Base-by-base conservation (phyloP, 2,888 invertebrate species). In the Keiferia lycopersicella region DNA sequence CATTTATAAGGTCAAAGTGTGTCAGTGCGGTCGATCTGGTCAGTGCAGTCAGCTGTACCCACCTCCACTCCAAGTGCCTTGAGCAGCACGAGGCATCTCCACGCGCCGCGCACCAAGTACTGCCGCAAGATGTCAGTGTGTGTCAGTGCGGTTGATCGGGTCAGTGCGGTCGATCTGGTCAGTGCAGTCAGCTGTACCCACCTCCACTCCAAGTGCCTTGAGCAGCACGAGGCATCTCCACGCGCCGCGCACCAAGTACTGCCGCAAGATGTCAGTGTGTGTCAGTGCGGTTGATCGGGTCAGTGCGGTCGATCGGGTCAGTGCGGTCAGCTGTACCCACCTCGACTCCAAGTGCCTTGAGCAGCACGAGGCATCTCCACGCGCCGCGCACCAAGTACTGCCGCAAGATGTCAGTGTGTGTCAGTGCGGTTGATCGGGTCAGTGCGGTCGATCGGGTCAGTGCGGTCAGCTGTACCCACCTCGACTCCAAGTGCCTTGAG, bases 151-250 rank as follows among this genome's bases (percentile, higher is more conserved):
- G 84, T 79, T 69, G 73, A 74, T 41, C 84, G 79, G 39, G 86
- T 80, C 79, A 91, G 87, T 67, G 66, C 76, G 70, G 84, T 79
- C 69, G 73, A 74, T 41, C 84, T 80, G 39, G 86, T 80, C 79
- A 91, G 87, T 67, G n/a, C n/a, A n/a, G n/a, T n/a, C n/a, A n/a
- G n/a, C n/a, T n/a, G n/a, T n/a, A n/a, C 73, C 69, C 63, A 93
- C 93, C 87, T 92, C 90, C 8, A 94, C 92, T 0, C 94, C 94
- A 11, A 94, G 78, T 4, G 92, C 84, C 62, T 92, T 89, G 20
- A 94, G 89, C 63, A 93, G 87, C 61, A 93, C 91, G 18, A 94
- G 85, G 66, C 93, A 92, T 66, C 93, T 86, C 94, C 94, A 94
- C 10, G 94, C 94, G 34, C 93, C 94, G 0, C 89, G 89, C 39